Evolutionary conservation across 2,797 vertebrate genomes (phyloP).

Genomic region (Platalea minor): DNA sequence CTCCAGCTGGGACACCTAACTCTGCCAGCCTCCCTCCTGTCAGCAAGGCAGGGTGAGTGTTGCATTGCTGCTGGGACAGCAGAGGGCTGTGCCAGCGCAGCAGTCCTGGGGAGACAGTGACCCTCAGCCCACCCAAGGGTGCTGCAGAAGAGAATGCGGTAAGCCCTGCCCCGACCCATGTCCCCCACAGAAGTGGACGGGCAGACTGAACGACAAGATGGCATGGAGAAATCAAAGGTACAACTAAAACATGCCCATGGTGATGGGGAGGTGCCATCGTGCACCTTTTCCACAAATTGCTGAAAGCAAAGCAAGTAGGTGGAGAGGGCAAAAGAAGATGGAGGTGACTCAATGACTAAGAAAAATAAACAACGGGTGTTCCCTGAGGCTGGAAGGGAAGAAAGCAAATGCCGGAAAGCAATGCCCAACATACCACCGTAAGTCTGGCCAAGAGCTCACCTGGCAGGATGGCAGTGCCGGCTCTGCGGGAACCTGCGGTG

Average conservation of each 20-base stretch:
- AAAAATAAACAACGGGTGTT: not conserved
- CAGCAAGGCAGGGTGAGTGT: not conserved
- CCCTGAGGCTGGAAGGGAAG: not conserved
- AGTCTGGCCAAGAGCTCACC: not conserved
- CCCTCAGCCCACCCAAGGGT: not conserved
- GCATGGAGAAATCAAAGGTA: not conserved
- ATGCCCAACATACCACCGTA: not conserved
- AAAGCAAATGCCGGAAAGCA: not conserved
- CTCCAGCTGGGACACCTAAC: not conserved
- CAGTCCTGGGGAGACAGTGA: not conserved
- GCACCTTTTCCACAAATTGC: not conserved
- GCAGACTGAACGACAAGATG: fast-evolving
- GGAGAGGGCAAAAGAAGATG: not conserved
- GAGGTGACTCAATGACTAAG: not conserved
- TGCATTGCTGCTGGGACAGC: not conserved
- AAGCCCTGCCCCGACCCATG: not conserved
- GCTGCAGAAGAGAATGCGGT: fast-evolving
- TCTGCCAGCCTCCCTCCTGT: not conserved
- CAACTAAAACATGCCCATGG: fast-evolving
- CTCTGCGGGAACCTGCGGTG: not conserved
- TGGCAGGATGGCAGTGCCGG: fast-evolving
- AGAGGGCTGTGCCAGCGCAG: not conserved
- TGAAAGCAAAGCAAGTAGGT: not conserved
- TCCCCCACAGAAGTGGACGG: not conserved
- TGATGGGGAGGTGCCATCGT: not conserved